Conservation (phyloP, 2,797 vertebrate species). For the Parauchenoglanis ngamensis region DNA sequence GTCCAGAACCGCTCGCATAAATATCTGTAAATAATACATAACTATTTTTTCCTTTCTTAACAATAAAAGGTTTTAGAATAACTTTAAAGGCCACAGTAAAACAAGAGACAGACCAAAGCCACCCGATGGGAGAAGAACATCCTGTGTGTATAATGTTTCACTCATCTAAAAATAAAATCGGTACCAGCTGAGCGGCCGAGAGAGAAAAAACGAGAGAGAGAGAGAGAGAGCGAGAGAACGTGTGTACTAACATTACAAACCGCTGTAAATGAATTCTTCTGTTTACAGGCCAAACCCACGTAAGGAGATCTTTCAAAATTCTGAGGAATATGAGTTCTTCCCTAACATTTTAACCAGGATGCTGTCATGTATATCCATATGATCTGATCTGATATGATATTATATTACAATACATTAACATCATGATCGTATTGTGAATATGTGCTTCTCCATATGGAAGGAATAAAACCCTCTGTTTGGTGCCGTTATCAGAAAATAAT, state of each 20-base stretch:
- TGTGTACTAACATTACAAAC: not conserved
- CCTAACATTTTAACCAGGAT: not conserved
- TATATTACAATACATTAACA: not conserved
- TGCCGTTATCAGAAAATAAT: not conserved
- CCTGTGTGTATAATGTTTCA: slow-evolving; percentile 11
- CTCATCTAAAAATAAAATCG: slow-evolving; percentile 5
- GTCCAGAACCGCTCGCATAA: not conserved
- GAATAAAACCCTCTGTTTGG: not conserved
- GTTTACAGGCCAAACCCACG: not conserved
- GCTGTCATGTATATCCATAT: not conserved
- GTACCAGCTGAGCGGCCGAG: not conserved
- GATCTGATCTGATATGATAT: not conserved
- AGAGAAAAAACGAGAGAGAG: not conserved
- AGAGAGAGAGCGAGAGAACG: not conserved
- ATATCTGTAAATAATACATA: not conserved
- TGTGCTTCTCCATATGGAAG: no score
- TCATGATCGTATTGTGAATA: not conserved
- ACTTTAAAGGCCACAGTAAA: slow-evolving; percentile 4
- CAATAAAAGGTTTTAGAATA: slow-evolving; percentile 6
- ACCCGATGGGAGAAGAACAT: not conserved
- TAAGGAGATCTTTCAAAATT: not conserved
- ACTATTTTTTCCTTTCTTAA: not conserved
- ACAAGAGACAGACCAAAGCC: not conserved
- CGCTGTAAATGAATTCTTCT: not conserved
- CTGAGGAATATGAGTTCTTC: not conserved